A percentile compares a stretch with the other conserved stretches of the same genome.
Conservation (phyloP, 1,140 invertebrate genomes). For the Zaprionus davidi region DNA sequence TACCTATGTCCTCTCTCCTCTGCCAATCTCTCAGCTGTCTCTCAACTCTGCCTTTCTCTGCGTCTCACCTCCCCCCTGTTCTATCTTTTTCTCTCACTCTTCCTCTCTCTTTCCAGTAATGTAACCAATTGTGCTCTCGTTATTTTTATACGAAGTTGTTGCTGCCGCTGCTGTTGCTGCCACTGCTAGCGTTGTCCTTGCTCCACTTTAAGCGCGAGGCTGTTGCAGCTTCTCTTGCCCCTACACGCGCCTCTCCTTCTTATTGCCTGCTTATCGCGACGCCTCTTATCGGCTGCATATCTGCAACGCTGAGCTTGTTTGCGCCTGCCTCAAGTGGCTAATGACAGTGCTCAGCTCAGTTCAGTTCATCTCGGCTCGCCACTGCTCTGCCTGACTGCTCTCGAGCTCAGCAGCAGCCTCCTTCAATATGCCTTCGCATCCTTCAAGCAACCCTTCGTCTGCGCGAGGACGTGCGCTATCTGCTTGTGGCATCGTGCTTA, state of each 20-base stretch:
- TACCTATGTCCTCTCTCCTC: neutral
- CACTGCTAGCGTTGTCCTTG: slow-evolving; percentile 63
- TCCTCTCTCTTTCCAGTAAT: slow-evolving; percentile 57
- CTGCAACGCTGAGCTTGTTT: slow-evolving; percentile 12
- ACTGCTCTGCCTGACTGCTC: slow-evolving; percentile 14
- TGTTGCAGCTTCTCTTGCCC: slow-evolving; percentile 37
- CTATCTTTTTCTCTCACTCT: slow-evolving; percentile 7
- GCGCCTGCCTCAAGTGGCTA: slow-evolving; percentile 63
- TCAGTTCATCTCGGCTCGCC: neutral
- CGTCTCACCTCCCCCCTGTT: neutral
- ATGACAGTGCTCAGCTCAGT: slow-evolving; percentile 59
- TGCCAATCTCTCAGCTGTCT: too few relatives aligned
- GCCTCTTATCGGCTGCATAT: slow-evolving; percentile 70
- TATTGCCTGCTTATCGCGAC: slow-evolving; percentile 49
- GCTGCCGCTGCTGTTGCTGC: slow-evolving; percentile 37
- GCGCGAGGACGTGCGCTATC: slow-evolving; percentile 52
- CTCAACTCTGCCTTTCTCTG: slow-evolving; percentile 10
- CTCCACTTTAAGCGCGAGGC: slow-evolving; percentile 64
- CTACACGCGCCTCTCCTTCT: neutral
- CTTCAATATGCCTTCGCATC: neutral
- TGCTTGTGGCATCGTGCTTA: slow-evolving; percentile 53
- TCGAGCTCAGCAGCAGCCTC: slow-evolving; percentile 32
- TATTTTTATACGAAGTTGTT: slow-evolving; percentile 69
- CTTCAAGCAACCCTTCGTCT: neutral
- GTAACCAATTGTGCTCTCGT: slow-evolving; percentile 61